Evolutionary conservation across 2,797 vertebrate genomes (phyloP), one percentile per base, ranked within the genome.

Genomic region (Carapus acus): DNA sequence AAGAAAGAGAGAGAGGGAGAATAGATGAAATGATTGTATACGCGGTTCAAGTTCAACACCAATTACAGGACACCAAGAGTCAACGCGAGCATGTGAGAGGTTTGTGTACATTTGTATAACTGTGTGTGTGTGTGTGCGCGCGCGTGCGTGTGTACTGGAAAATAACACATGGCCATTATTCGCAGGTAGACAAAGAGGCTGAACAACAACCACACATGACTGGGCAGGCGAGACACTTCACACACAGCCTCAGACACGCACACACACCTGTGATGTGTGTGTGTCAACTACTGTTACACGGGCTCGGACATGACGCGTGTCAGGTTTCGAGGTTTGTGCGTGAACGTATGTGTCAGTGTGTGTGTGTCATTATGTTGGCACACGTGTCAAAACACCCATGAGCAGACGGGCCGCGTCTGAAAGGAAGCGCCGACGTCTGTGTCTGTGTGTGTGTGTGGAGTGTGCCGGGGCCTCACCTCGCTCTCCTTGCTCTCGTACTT

Each of bases 401-500:
- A 46, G 42, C 15, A 44, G 40, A 45, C 46, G 11, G 43, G 34
- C 14, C 50, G 38, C 19, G 11, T 60, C 12, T 20, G 16, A 29
- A 46, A 31, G 8, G 40, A 19, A 19, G n/a, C 8, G 18, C 46
- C 45, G 9, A 2, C 36, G 57, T 43, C 36, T 27, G 36, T 22
- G 19, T 13, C 41, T 19, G 43, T 34, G 42, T 24, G 34, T 19
- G 49, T 16, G 23, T 34, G 16, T 6, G n/a, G n/a, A n/a, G 31
- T 12, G 58, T 37, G 37, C 56, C 19, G 0, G 2, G 2, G 6
- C 39, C 50, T 84, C 58, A 97, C 94, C 93, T 98, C 95, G 1
- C 83, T 91, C 84, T 98, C 94, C 76, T 91, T 97, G 76, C 82
- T 88, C 54, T 97, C 95, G 0, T 97, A 98, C 78, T 97, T 98